Conservation (phyloP, 2,113 vertebrate species). For the Pimephales promelas region DNA sequence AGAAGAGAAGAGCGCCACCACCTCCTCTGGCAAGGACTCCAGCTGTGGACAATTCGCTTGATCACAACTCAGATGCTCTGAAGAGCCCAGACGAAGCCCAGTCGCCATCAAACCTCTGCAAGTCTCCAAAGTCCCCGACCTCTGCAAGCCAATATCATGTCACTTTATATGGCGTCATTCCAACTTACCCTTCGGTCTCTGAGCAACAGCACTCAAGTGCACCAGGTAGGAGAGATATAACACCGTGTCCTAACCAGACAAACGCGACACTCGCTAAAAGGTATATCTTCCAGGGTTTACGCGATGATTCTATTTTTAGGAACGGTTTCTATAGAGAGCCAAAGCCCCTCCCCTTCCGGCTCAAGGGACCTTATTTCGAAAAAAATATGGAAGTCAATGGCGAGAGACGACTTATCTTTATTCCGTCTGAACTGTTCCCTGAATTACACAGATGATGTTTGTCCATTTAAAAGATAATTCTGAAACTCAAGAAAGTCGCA, state of each 20-base stretch:
- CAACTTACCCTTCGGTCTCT: conserved; percentile 5
- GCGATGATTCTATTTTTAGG: no score
- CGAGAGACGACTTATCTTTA: no score
- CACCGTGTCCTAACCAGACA: no score
- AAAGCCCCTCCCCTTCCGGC: no score
- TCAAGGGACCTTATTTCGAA: no score
- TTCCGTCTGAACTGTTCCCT: no score
- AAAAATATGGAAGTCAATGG: no score
- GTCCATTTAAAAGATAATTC: no score
- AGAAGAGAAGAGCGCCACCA: conserved; percentile 78
- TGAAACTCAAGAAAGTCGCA: no score
- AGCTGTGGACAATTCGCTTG: conserved; percentile 75
- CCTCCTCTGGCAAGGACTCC: conserved; percentile 85
- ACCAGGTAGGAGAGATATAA: conserved; percentile 23
- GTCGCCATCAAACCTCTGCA: neutral
- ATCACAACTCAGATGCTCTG: neutral
- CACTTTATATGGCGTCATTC: conserved; percentile 53
- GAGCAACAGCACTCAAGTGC: conserved; percentile 5
- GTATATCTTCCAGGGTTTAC: no score
- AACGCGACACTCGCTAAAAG: neutral
- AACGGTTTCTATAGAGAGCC: no score
- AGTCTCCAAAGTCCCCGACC: conserved; percentile 22
- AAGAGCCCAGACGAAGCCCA: neutral
- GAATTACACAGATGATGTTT: no score
- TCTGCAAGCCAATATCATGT: conserved; percentile 53